phyloP scores from a whole-genome alignment of 2,888 invertebrate species.

The Lithosia quadra region DNA sequence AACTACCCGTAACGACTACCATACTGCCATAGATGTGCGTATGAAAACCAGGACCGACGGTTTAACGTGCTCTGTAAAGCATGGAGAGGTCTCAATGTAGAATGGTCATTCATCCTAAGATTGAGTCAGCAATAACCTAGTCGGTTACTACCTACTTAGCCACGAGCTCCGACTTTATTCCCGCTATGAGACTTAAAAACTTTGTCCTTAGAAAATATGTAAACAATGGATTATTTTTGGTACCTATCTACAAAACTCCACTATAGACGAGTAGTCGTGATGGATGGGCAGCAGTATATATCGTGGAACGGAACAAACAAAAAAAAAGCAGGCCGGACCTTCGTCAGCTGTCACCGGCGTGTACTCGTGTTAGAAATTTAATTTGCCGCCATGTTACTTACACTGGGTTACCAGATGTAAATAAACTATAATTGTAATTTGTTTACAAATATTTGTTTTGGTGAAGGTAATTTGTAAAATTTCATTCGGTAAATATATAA shows the following conservation, averaged over 20 bases:
- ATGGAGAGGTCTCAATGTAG: too few species aligned
- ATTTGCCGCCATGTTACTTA: conserved; percentile 70
- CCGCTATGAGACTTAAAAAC: not conserved
- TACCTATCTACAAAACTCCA: conserved; percentile 12
- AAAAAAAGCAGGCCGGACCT: conserved; percentile 63
- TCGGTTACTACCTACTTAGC: too few species aligned
- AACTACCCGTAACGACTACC: too few species aligned
- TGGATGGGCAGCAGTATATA: conserved; percentile 20
- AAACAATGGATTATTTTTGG: conserved; percentile 9
- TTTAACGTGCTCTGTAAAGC: too few species aligned
- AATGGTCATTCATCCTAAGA: too few species aligned
- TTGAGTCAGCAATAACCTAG: too few species aligned
- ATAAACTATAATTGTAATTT: conserved; percentile 21
- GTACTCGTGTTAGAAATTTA: conserved; percentile 73
- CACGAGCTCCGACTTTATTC: too few species aligned
- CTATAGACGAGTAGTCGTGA: conserved; percentile 20
- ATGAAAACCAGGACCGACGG: too few species aligned
- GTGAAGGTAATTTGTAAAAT: not conserved
- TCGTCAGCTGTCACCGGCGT: conserved; percentile 77
- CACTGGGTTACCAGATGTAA: conserved; percentile 36
- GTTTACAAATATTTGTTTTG: conserved; percentile 1
- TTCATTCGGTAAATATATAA: too few species aligned
- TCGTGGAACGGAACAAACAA: conserved; percentile 47
- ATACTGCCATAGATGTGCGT: too few species aligned
- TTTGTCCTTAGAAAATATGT: conserved; percentile 7